phyloP scores from a whole-genome alignment of 2,113 vertebrate species.

The Crotalus helleri region DNA sequence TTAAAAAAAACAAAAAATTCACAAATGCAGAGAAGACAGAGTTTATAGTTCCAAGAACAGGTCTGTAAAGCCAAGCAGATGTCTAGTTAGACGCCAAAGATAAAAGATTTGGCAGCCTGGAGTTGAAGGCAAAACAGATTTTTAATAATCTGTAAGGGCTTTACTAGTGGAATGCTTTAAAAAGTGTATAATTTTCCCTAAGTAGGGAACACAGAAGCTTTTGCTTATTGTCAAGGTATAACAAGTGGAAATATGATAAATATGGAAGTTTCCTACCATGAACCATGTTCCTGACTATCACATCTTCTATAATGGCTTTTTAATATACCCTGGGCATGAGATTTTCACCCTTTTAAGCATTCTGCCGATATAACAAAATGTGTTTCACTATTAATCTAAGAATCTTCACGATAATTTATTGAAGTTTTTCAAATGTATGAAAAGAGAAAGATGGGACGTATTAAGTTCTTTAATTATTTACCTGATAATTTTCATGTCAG shows the following conservation, averaged over 20 bases:
- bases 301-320: not conserved
- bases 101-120: not conserved
- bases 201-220: not conserved
- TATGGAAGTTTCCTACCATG: not conserved
- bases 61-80: not conserved
- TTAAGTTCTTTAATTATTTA: not conserved
- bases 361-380: not conserved
- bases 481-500: not conserved
- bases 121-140: not conserved
- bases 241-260: not conserved
- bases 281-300: not conserved
- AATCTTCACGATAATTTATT: not conserved
- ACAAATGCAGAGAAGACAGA: not conserved
- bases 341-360: not conserved
- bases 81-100: not conserved
- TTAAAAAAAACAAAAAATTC: not conserved
- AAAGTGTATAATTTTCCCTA: not conserved
- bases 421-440: not conserved
- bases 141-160: not conserved
- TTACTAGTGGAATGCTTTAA: not conserved
- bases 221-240: not conserved
- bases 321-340: not conserved
- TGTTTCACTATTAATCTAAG: not conserved
- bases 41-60: not conserved
- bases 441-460: not conserved